These are phyloP conservation scores for Conus canariensis DNA, from an alignment of 2,888 invertebrate genomes.

Conservation along the genomic window DNA sequence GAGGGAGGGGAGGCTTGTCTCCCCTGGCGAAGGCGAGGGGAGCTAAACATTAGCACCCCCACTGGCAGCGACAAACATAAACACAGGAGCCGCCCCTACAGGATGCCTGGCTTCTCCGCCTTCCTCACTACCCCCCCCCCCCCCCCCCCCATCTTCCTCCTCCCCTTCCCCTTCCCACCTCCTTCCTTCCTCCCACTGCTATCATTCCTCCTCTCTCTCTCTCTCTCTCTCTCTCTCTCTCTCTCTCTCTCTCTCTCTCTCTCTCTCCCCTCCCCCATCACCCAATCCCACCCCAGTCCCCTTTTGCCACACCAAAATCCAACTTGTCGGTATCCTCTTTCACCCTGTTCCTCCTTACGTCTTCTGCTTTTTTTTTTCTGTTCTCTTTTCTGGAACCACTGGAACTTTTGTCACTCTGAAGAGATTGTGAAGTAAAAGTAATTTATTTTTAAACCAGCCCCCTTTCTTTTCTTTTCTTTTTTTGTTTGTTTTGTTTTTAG, in stretches of 20 bases:
- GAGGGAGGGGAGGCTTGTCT: background rate
- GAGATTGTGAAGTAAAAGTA: too few species aligned
- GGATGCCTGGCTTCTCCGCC: background rate
- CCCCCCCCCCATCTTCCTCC: background rate
- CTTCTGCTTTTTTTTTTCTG: too few species aligned
- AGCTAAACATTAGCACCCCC: conserved; percentile 41
- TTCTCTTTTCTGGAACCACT: too few species aligned
- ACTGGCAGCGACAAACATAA: conserved; percentile 42
- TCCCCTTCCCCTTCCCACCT: background rate
- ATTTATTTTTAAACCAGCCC: too few species aligned
- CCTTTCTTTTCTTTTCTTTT: too few species aligned
- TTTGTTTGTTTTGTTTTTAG: too few species aligned
- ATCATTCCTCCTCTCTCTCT: background rate
- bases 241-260: background rate
- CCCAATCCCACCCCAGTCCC: background rate
- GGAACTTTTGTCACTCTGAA: too few species aligned
- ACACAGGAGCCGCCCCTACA: background rate
- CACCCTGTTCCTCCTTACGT: too few species aligned
- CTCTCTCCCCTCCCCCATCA: background rate
- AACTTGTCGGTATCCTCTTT: too few species aligned
- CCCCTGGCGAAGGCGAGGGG: conserved; percentile 15
- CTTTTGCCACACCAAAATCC: too few species aligned
- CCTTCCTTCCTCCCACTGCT: background rate
- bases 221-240: background rate
- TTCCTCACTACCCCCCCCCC: background rate